phyloP scores from a whole-genome alignment of 1,140 invertebrate species.

The Sarcophaga bullata region DNA sequence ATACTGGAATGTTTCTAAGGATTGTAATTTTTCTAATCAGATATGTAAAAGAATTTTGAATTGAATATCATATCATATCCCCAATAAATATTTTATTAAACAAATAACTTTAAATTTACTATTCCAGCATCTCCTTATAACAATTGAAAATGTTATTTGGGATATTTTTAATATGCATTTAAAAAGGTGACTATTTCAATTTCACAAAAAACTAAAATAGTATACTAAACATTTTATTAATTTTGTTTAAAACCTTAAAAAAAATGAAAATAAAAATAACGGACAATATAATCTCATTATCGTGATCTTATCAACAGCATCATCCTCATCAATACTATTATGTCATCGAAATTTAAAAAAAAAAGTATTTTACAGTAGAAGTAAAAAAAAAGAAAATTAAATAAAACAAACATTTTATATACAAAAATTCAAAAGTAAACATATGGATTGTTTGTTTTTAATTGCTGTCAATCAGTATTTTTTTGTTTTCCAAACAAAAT shows the following conservation, averaged over 20 bases:
- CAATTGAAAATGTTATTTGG: not conserved
- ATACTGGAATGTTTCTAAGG: too few relatives aligned
- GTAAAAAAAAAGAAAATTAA: not conserved
- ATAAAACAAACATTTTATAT: not conserved
- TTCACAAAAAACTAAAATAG: not conserved
- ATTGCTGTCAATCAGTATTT: constrained; percentile 8
- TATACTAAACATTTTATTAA: not conserved
- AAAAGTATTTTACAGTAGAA: constrained; percentile 7
- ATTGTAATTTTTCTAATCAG: too few relatives aligned
- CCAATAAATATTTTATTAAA: too few relatives aligned
- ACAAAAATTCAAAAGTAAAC: not conserved
- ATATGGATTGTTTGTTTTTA: not conserved
- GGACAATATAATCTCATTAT: constrained; percentile 23
- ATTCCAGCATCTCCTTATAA: too few relatives aligned
- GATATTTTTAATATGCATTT: not conserved
- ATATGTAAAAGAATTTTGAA: too few relatives aligned
- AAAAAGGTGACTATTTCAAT: not conserved
- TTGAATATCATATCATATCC: too few relatives aligned
- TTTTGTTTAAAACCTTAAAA: not conserved
- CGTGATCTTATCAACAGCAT: constrained; percentile 5
- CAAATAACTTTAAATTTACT: too few relatives aligned
- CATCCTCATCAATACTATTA: constrained; percentile 8
- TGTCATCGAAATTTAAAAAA: not conserved
- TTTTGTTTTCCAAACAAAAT: not conserved
- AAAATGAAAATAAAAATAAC: not conserved